Conservation (phyloP, 1,140 invertebrate species). For the Drosophila sulfurigaster region DNA sequence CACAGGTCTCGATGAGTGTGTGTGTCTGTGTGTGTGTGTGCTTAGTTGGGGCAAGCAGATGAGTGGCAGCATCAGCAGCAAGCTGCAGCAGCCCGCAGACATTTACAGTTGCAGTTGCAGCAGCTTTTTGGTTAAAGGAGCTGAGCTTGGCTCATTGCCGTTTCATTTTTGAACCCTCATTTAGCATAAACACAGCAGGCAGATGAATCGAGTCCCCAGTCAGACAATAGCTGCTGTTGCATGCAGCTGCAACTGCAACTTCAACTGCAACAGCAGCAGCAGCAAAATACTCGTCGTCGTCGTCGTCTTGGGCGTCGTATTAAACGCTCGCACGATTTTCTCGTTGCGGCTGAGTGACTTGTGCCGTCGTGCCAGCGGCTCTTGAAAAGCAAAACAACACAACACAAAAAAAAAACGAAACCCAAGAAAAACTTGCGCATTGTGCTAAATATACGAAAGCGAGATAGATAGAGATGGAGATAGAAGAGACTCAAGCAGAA, state of each 20-base stretch:
- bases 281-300: conserved; percentile 3
- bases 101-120: conserved; percentile 48
- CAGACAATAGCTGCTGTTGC: conserved; percentile 46
- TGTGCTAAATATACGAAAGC: conserved; percentile 72
- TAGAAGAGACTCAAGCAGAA: conserved; percentile 5
- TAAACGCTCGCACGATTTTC: conserved; percentile 82
- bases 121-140: conserved; percentile 27
- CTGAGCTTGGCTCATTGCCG: conserved; percentile 50
- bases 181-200: conserved; percentile 72
- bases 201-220: conserved; percentile 34
- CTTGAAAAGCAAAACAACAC: conserved; percentile 19
- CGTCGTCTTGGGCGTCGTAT: conserved; percentile 33
- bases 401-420: too few species aligned
- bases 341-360: conserved; percentile 82
- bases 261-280: conserved; percentile 24
- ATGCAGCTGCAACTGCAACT: conserved; percentile 30
- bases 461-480: conserved; percentile 15
- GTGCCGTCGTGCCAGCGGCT: conserved; percentile 76
- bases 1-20: background rate
- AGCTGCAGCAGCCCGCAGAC: conserved; percentile 33
- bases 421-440: conserved; percentile 53
- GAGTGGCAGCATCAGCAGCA: conserved; percentile 11
- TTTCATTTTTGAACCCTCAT: conserved; percentile 71
- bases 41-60: conserved; percentile 7
- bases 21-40: conserved; percentile 6